These are phyloP conservation scores for Nomada goodeniana DNA, from an alignment of 2,888 invertebrate genomes.

Conservation along the genomic window DNA sequence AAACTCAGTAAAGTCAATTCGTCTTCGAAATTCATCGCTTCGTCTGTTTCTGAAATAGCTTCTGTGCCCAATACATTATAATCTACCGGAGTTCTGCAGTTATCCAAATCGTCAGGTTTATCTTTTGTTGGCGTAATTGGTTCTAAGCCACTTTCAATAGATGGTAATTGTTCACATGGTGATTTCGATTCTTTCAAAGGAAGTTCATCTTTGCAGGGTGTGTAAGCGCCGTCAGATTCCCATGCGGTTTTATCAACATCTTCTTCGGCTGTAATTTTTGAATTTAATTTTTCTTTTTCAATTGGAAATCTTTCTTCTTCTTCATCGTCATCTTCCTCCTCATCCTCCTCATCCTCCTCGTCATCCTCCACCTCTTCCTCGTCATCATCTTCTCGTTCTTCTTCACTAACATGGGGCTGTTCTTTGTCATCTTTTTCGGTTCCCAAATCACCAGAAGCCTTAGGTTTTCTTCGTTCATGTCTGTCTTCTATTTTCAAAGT, in stretches of 20 bases:
- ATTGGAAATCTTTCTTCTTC: conserved; percentile 76
- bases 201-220: conserved; percentile 82
- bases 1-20: conserved; percentile 81
- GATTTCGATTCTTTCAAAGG: conserved; percentile 72
- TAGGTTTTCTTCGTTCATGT: conserved; percentile 16
- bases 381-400: conserved; percentile 64
- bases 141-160: conserved; percentile 79
- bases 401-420: conserved; percentile 46
- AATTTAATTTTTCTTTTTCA: conserved; percentile 70
- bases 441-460: conserved; percentile 55
- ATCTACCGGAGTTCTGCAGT: conserved; percentile 83
- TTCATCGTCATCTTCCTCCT: conserved; percentile 41
- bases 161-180: conserved; percentile 42
- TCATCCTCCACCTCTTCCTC: conserved; percentile 58
- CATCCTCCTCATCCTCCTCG: conserved; percentile 62
- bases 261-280: conserved; percentile 16
- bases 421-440: conserved; percentile 64
- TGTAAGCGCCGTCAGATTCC: conserved; percentile 82
- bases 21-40: conserved; percentile 82
- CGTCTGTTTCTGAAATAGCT: conserved; percentile 84
- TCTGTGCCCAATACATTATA: conserved; percentile 84
- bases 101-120: conserved; percentile 77
- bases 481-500: background rate
- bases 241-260: conserved; percentile 63
- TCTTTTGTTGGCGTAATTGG: conserved; percentile 82